These are phyloP conservation scores for Lagria hirta DNA, from an alignment of 2,888 invertebrate species.

Conservation along the genomic window DNA sequence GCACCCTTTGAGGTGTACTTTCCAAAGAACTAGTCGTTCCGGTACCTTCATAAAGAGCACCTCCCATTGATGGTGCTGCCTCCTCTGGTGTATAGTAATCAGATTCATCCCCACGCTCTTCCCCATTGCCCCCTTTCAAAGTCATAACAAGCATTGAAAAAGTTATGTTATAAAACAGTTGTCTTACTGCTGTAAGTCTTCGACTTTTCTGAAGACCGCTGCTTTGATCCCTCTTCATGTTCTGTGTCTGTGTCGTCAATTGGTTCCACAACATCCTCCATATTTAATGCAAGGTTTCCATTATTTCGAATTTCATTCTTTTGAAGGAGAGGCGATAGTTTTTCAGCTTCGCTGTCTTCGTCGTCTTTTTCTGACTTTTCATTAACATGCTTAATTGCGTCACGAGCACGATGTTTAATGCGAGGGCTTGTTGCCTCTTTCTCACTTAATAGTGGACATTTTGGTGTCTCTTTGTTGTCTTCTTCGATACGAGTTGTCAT, in stretches of 20 bases:
- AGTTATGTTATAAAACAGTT: slow-evolving; percentile 4
- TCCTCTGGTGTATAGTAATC: slow-evolving; percentile 81
- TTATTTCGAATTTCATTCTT: slow-evolving; percentile 45
- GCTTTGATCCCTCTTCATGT: slow-evolving; percentile 50
- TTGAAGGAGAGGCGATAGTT: slow-evolving; percentile 73
- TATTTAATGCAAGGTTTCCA: slow-evolving; percentile 52
- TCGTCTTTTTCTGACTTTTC: slow-evolving; percentile 62
- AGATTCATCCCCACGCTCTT: slow-evolving; percentile 66
- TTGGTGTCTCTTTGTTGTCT: slow-evolving; percentile 46
- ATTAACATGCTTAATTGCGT: slow-evolving; percentile 62
- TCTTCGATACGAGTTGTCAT: slow-evolving; percentile 65
- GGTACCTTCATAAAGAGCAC: slow-evolving; percentile 57
- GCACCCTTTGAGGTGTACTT: slow-evolving; percentile 52
- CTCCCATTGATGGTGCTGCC: slow-evolving; percentile 66
- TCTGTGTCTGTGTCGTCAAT: slow-evolving; percentile 64
- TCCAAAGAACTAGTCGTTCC: slow-evolving; percentile 46
- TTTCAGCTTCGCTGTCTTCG: slow-evolving; percentile 82
- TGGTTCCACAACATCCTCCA: slow-evolving; percentile 59
- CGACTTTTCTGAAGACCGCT: slow-evolving; percentile 30
- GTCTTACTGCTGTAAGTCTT: slow-evolving; percentile 37
- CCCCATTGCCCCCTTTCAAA: slow-evolving; percentile 26
- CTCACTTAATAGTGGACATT: slow-evolving; percentile 49
- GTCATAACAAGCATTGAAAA: slow-evolving; percentile 1
- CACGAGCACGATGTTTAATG: slow-evolving; percentile 52
- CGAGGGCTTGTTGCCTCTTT: slow-evolving; percentile 39